These are phyloP conservation scores for Perdita meconis DNA, from an alignment of 2,888 invertebrate genomes.

Conservation along the genomic window DNA sequence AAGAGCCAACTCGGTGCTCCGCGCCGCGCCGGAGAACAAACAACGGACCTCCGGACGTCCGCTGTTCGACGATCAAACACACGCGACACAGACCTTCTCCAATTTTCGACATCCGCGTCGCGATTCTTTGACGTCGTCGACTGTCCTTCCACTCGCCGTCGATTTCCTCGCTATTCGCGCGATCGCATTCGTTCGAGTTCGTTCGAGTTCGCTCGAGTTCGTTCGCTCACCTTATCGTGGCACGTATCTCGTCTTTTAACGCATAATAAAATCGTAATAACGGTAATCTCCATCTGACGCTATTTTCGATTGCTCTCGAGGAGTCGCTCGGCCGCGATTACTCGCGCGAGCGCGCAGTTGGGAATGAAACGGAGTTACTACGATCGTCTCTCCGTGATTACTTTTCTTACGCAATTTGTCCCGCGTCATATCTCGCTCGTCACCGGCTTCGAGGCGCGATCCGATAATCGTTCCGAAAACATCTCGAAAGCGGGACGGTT, in stretches of 20 bases:
- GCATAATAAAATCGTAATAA: no score
- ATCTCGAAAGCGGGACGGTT: background rate
- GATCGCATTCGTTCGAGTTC: background rate
- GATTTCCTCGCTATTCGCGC: no score
- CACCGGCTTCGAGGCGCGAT: background rate
- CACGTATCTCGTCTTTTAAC: no score
- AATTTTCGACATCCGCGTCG: no score
- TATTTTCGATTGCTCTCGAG: no score
- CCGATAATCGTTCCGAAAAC: constrained; percentile 32
- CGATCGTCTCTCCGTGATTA: background rate
- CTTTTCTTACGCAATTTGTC: constrained; percentile 30
- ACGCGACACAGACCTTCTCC: background rate
- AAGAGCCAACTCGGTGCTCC: constrained; percentile 10
- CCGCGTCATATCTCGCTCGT: constrained; percentile 17
- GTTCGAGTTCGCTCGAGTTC: background rate
- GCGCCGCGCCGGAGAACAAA: constrained; percentile 42
- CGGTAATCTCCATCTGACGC: no score
- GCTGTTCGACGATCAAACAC: constrained; percentile 3
- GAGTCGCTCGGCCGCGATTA: no score
- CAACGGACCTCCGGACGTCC: constrained; percentile 36
- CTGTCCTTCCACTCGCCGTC: no score
- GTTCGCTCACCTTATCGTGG: background rate
- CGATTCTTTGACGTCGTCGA: no score
- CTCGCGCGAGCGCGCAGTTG: no score
- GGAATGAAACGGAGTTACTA: background rate